These are phyloP conservation scores for Ephydatia muelleri DNA, from an alignment of 37 sponge, comb jelly and placozoan genomes.

Conservation along the genomic window DNA sequence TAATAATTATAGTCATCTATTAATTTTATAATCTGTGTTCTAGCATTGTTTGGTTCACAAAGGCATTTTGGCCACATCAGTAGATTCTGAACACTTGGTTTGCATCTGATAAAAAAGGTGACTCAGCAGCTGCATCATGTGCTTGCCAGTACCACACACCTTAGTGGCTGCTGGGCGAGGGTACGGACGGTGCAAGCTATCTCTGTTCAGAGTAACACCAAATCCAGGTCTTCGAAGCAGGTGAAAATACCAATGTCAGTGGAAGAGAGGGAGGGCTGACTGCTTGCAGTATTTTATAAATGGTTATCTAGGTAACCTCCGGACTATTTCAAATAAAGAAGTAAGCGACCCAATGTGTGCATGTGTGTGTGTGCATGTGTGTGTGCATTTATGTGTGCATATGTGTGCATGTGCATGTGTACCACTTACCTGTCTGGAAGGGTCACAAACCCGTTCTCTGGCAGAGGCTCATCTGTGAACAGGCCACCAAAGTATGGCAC, in stretches of 20 bases:
- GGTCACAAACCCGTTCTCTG: slow-evolving; percentile 68
- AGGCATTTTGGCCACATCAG: slow-evolving; percentile 41
- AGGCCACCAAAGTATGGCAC: slow-evolving; percentile 89
- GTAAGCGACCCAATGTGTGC: neutral
- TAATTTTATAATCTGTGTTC: no score
- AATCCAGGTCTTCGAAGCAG: slow-evolving; percentile 70
- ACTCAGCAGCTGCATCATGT: neutral
- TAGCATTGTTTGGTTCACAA: slow-evolving; percentile 12
- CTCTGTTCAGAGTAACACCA: slow-evolving; percentile 79
- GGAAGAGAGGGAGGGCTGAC: neutral
- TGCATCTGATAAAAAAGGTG: slow-evolving; percentile 25
- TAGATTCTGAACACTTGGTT: slow-evolving; percentile 15
- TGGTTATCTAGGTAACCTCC: no score
- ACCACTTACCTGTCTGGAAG: slow-evolving; percentile 68
- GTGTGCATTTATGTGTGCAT: no score
- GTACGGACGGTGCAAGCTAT: slow-evolving; percentile 64
- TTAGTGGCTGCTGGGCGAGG: slow-evolving; percentile 42
- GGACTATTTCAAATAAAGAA: neutral
- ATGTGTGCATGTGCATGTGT: no score
- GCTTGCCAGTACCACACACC: slow-evolving; percentile 19
- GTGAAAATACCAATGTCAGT: neutral
- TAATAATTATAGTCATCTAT: no score
- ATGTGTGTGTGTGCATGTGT: neutral
- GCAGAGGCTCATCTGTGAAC: slow-evolving; percentile 85
- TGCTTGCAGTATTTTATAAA: no score